These are phyloP conservation scores for Muscicapa comitata DNA, from an alignment of 2,797 vertebrate genomes.

Conservation along the genomic window DNA sequence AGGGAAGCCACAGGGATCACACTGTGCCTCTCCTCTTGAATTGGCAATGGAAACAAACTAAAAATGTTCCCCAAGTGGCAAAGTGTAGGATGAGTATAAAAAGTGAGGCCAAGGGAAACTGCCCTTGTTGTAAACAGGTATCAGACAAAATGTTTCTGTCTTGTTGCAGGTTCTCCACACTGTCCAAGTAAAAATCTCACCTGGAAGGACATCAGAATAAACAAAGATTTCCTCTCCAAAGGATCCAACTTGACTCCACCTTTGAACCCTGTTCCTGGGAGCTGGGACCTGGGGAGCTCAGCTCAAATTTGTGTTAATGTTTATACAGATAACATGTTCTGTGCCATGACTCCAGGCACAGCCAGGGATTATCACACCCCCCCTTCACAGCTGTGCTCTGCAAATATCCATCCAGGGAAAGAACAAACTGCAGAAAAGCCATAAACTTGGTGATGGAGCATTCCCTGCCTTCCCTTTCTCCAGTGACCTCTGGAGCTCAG, in stretches of 20 bases:
- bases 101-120: neutral
- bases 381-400: neutral
- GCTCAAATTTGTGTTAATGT: neutral
- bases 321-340: rapidly evolving
- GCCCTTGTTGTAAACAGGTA: neutral
- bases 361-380: neutral
- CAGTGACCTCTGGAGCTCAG: neutral
- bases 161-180: neutral
- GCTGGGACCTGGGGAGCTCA: neutral
- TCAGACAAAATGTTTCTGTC: neutral
- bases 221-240: neutral
- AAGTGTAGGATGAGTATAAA: neutral
- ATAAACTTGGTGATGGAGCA: neutral
- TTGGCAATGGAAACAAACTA: neutral
- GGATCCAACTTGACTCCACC: neutral
- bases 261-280: neutral
- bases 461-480: neutral
- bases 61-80: rapidly evolving
- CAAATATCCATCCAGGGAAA: neutral
- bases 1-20: neutral
- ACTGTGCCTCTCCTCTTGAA: neutral
- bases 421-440: neutral
- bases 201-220: neutral
- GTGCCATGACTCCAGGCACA: neutral
- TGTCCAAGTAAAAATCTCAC: neutral